Evolutionary conservation across 1,140 invertebrate genomes (phyloP).

Genomic region (Elysia chlorotica): DNA sequence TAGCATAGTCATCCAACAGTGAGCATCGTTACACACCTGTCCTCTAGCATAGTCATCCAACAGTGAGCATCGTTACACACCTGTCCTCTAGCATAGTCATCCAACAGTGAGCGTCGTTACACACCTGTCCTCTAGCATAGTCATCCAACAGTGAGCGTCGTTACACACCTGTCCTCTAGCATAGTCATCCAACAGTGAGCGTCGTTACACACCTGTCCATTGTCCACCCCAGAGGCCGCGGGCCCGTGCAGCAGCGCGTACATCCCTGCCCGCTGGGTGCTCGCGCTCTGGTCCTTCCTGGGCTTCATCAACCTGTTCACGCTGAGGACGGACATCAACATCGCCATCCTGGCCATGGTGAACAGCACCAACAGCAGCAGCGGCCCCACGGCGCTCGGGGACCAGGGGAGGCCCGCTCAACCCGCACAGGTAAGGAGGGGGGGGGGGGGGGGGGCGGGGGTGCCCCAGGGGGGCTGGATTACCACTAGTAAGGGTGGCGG

Average conservation of each 20-base stretch:
- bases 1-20: too few species aligned
- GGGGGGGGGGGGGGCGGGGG: too few species aligned
- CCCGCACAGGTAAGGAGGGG: too few species aligned
- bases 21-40: too few species aligned
- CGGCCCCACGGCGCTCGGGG: too few species aligned
- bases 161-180: background rate
- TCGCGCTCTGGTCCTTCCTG: slow-evolving; percentile 7
- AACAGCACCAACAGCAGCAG: background rate
- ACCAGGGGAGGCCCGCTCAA: too few species aligned
- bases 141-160: background rate
- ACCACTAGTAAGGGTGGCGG: too few species aligned
- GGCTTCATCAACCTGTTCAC: slow-evolving; percentile 9
- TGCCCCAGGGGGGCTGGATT: too few species aligned
- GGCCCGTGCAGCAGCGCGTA: background rate
- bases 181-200: background rate
- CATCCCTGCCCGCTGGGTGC: background rate
- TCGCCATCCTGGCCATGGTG: slow-evolving; percentile 15
- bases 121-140: background rate
- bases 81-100: background rate
- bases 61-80: background rate
- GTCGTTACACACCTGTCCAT: background rate
- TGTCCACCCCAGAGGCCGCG: background rate
- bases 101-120: background rate
- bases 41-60: too few species aligned
- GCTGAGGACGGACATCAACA: slow-evolving; percentile 1